Evolutionary conservation across 1,140 invertebrate species (phyloP).

Genomic region (Nymphalis io): DNA sequence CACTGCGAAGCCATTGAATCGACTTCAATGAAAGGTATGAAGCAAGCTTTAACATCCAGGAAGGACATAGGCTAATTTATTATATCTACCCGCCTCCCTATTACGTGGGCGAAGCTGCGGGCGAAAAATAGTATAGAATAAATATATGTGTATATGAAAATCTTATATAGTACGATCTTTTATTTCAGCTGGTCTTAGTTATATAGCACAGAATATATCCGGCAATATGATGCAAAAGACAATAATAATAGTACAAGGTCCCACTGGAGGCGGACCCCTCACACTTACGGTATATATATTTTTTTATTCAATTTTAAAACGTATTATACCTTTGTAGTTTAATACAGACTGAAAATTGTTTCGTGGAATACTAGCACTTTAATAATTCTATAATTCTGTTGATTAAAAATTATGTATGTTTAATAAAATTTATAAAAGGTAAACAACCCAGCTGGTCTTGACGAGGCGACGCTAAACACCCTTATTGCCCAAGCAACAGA

Average conservation of each 20-base stretch:
- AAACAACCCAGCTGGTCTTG: slow-evolving; percentile 77
- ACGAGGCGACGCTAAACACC: slow-evolving; percentile 78
- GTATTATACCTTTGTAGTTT: background rate
- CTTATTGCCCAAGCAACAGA: slow-evolving; percentile 79
- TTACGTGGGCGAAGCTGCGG: too few relatives aligned
- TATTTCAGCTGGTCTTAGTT: slow-evolving; percentile 60
- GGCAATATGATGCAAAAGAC: slow-evolving; percentile 79
- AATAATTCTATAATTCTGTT: too few relatives aligned
- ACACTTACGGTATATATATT: slow-evolving; percentile 70
- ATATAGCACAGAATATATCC: slow-evolving; percentile 67
- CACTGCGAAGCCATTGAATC: too few relatives aligned
- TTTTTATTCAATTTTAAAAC: slow-evolving; percentile 6
- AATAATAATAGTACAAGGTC: slow-evolving; percentile 77
- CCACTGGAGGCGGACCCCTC: slow-evolving; percentile 68
- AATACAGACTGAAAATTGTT: too few relatives aligned
- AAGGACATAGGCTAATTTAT: too few relatives aligned
- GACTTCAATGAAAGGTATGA: too few relatives aligned
- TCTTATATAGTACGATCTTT: background rate
- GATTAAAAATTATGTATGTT: too few relatives aligned
- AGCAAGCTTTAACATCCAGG: too few relatives aligned
- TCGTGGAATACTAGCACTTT: too few relatives aligned
- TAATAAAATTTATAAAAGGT: slow-evolving; percentile 58
- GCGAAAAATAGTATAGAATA: too few relatives aligned
- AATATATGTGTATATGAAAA: background rate
- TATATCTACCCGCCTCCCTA: too few relatives aligned